Base-by-base conservation (phyloP, 2,797 vertebrate species). In the Gephyroberyx darwinii region DNA sequence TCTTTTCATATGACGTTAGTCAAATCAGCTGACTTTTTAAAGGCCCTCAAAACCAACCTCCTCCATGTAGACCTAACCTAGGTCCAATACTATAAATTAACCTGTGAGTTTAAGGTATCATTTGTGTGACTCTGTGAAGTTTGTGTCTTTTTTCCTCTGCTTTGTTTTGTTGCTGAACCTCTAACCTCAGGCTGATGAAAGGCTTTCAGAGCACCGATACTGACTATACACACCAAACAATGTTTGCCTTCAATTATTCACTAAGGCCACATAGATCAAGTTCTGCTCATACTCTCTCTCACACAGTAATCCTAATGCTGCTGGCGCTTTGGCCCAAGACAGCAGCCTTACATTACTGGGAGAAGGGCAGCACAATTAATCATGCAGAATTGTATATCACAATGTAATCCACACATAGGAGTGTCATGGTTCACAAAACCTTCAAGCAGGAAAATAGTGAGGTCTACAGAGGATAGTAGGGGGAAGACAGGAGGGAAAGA, bases 221-320 rank as follows among this genome's bases (percentile, higher is more conserved):
- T 30, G 39, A 71, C 41, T 8, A 41, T 64, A 69, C 69, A 78
- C 68, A 68, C 69, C 65, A 71, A 78, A 78, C 71, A 79, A 19
- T 66, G 43, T 65, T 59, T 31, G 37, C 16, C 31, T 83, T 90
- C 43, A 85, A 88, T 88, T 81, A 88, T 91, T 91, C 60, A 90
- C 37, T 13, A 47, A 67, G 59, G 71, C 71, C 78, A 60, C 61
- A 68, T 60, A 69, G 82, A 84, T 90, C 81, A 75, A 19, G 71
- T 88, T 90, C 59, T 51, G 35, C 6, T 4, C 22, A 39, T 50
- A 45, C 43, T 41, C 72, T 58, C 57, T 65, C 20, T 37, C 17
- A 51, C 39, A 53, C 41, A 43, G 41, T 81, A 47, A 68, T 53
- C 43, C 30, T 53, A 55, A 61, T 35, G 30, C 43, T 64, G 60